Base-by-base conservation (phyloP, 2,888 invertebrate genomes). In the Eurytoma californica region DNA sequence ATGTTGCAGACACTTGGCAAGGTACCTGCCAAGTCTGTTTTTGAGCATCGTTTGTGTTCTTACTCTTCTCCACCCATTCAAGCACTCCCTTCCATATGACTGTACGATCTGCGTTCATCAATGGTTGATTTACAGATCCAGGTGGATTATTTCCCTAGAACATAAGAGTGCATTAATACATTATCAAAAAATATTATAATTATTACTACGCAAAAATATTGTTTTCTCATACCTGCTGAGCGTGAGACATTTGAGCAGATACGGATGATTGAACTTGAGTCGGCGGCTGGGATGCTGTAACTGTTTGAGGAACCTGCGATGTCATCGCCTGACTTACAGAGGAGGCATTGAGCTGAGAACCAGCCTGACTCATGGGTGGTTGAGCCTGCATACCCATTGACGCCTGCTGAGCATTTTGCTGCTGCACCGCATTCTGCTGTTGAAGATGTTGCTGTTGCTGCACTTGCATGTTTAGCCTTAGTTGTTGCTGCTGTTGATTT, bases 41-140 rank as follows among this genome's bases (percentile, higher is more conserved):
- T 39, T 94, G 94, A 84, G 94, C 94, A 87, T 96, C 96, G 0
- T 93, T 92, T 0, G 95, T 93, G 83, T 92, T 92, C 89, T 97
- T 97, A 3, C 94, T 94, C 90, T 97, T 98, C 89, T 98, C 98
- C 87, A 96, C 95, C 97, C 97, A 98, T 90, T 98, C 98, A 53
- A 98, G 91, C 24, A 95, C 92, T 0, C 97, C 97, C 77, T 94
- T 94, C 96, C 96, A 96, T 84, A 94, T 94, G 0, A 92, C 92
- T 30, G 92, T 92, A 47, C 93, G 90, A 82, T 93, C 93, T 51
- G 92, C 87, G 39, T 87, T 87, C 61, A 87, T 87, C 82, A 91
- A 87, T 77, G 90, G 90, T 81, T 91, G 91, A 66, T 88, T 88
- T 18, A 84, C 80, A 51, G 85, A 85, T 77, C 85, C 85, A 18